phyloP scores from a whole-genome alignment of 2,888 invertebrate genomes.

The Anticlea derivata region DNA sequence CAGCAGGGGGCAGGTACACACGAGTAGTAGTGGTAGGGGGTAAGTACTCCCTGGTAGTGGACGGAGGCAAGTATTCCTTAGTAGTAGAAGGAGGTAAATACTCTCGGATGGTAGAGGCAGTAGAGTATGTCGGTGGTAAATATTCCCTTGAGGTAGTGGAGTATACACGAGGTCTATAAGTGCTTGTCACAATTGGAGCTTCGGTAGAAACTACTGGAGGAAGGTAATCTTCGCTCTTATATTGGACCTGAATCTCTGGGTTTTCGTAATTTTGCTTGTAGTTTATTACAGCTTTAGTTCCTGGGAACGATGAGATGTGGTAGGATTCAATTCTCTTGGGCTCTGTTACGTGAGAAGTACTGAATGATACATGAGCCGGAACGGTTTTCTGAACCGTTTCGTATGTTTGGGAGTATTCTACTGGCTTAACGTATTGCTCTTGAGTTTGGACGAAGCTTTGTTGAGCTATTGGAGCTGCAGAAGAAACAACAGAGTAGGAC shows the following conservation, averaged over 20 bases:
- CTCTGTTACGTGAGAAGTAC: conserved; percentile 55
- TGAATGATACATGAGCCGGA: conserved; percentile 49
- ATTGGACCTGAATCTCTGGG: conserved; percentile 70
- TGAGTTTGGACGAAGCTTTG: conserved; percentile 54
- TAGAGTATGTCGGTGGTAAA: conserved; percentile 24
- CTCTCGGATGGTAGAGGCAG: conserved; percentile 37
- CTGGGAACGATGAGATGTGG: conserved; percentile 60
- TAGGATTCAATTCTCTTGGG: conserved; percentile 61
- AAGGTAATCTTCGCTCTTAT: conserved; percentile 71
- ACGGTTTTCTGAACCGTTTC: conserved; percentile 42
- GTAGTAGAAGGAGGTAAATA: conserved; percentile 38
- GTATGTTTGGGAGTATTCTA: conserved; percentile 47
- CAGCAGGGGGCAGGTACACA: conserved; percentile 46
- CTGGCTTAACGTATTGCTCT: conserved; percentile 52
- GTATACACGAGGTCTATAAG: conserved; percentile 59
- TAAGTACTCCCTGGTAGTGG: conserved; percentile 32
- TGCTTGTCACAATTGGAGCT: conserved; percentile 52
- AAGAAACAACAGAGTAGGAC: conserved; percentile 54
- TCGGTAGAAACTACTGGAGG: conserved; percentile 62
- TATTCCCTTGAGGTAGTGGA: conserved; percentile 41
- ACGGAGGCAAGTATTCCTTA: conserved; percentile 19
- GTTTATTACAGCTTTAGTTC: conserved; percentile 50
- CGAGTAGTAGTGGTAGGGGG: conserved; percentile 18
- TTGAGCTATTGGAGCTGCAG: conserved; percentile 56
- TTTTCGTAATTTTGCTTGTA: conserved; percentile 63